These are phyloP conservation scores for Petrosia ficiformis DNA, from an alignment of 37 sponge, comb jelly and placozoan species.

Conservation along the genomic window DNA sequence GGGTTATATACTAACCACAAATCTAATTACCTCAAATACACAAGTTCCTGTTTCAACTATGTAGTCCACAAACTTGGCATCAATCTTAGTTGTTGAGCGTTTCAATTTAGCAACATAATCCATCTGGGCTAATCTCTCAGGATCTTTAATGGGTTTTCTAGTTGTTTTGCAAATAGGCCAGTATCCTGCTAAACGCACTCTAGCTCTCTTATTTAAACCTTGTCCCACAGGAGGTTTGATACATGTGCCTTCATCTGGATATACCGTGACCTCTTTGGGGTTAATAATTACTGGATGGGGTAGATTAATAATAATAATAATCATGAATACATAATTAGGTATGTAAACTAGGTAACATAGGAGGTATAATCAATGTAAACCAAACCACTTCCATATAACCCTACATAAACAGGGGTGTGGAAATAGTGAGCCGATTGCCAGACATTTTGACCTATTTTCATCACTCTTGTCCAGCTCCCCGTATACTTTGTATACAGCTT, in stretches of 20 bases:
- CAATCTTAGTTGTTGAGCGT: slow-evolving; percentile 74
- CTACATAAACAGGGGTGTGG: too few relatives aligned
- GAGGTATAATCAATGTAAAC: too few relatives aligned
- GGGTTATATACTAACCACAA: too few relatives aligned
- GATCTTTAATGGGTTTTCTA: slow-evolving; percentile 68
- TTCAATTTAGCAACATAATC: slow-evolving; percentile 67
- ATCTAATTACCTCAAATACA: slow-evolving; percentile 51
- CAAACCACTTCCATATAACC: too few relatives aligned
- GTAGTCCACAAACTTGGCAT: slow-evolving; percentile 83
- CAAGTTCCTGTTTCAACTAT: slow-evolving; percentile 68
- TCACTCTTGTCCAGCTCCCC: too few relatives aligned
- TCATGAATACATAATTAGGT: not conserved
- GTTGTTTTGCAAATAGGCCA: slow-evolving; percentile 91
- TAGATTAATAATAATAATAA: not conserved
- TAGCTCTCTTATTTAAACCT: slow-evolving; percentile 83
- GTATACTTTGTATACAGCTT: too few relatives aligned
- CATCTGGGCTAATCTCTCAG: slow-evolving; percentile 34
- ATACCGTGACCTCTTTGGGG: slow-evolving; percentile 81
- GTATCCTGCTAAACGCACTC: slow-evolving; percentile 48
- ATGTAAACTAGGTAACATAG: not conserved
- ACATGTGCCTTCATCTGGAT: slow-evolving; percentile 71
- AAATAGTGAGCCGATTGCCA: too few relatives aligned
- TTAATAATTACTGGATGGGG: slow-evolving; percentile 58
- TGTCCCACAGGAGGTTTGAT: slow-evolving; percentile 71
- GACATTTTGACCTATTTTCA: too few relatives aligned